A percentile compares a stretch with the other conserved stretches of the same genome.
Conservation (phyloP, 2,888 invertebrate genomes). For the Eumacrocentrus americanus region DNA sequence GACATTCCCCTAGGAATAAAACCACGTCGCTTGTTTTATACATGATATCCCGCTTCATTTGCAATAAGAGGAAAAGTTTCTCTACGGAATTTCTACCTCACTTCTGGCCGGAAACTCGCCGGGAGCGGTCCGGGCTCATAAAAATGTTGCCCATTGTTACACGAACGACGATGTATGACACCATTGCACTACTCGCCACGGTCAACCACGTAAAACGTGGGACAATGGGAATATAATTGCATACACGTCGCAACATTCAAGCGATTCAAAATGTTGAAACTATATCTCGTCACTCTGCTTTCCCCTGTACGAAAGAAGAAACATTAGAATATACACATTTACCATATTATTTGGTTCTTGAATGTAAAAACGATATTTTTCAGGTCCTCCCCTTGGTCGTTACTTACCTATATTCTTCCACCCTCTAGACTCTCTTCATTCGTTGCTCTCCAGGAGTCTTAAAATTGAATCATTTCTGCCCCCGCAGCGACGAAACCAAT, state of each 20-base stretch:
- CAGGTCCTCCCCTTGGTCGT: not conserved
- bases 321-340: not conserved
- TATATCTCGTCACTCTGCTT: not conserved
- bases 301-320: not conserved
- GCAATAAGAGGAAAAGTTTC: conserved; percentile 27
- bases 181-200: conserved; percentile 1
- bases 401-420: not conserved
- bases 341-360: not conserved
- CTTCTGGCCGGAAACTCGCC: conserved; percentile 12
- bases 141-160: conserved; percentile 19
- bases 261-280: conserved; percentile 4
- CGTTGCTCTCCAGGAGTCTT: conserved; percentile 29
- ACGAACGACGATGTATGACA: conserved; percentile 13
- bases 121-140: conserved; percentile 4
- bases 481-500: conserved; percentile 39
- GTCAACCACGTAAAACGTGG: conserved; percentile 11
- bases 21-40: conserved; percentile 24
- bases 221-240: conserved; percentile 22
- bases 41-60: conserved; percentile 27
- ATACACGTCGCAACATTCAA: conserved; percentile 7
- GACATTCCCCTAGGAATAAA: conserved; percentile 23
- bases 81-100: conserved; percentile 1
- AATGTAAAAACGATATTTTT: not conserved
- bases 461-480: conserved; percentile 37
- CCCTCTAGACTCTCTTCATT: conserved; percentile 27